Evolutionary conservation across 2,113 vertebrate genomes (phyloP), one percentile per base, ranked within the genome.

Genomic region (Triplophysa tibetana): DNA sequence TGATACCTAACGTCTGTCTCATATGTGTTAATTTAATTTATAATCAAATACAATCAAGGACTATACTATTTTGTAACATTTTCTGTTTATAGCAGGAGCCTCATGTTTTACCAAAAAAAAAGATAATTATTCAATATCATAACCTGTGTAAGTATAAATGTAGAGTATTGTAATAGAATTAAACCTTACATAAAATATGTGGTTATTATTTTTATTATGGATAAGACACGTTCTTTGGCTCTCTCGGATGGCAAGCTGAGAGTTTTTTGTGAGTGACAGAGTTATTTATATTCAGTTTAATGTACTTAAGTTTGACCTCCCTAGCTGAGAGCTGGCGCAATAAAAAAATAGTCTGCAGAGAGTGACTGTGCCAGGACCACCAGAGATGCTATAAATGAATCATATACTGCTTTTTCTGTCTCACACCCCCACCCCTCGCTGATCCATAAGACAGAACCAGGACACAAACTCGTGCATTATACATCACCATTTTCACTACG

Each of bases 391-490:
- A 82, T 63, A 77, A 82, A 85, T 78, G 82, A 45, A 60, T 70
- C 86, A 76, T 84, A 13, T 33, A 82, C 61, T 70, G 80, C 76
- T 83, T 56, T 79, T 70, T 75, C 74, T 12, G 43, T 21, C 54
- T 21, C 54, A 58, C 19, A 52, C 16, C 13, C 8, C 83, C 79
- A n/a, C 14, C 38, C 85, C 63, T 83, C 56, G 85, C 74, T 70
- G 68, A 78, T 64, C 56, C 60, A 65, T 82, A 48, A 86, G 88
- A 88, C 85, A 88, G 88, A 90, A 91, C 86, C 84, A 89, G 90
- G 85, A 67, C 89, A 68, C 58, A 68, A 38, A 69, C 65, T 78
- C 3, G 52, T 86, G 66, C 87, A 90, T 88, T 43, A 86, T 86
- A 85, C 54, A 83, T 81, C n/a, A 83, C 81, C 79, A 83, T 73